Conservation (phyloP, 2,113 vertebrate species). For the Cochlearius cochlearius region DNA sequence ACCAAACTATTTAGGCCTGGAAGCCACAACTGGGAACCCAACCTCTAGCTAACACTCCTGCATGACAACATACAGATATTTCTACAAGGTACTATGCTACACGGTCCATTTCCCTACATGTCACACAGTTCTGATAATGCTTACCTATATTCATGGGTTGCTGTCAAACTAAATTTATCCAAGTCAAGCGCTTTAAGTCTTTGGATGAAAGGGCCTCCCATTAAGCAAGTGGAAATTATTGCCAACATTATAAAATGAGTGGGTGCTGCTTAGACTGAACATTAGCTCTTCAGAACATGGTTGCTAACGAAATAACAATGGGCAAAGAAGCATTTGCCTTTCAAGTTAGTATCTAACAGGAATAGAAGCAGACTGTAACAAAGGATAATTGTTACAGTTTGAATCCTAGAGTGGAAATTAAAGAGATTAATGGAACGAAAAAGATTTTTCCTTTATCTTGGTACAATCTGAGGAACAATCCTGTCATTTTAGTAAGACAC, state of each 20-base stretch:
- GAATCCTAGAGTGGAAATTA: neutral
- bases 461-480: neutral
- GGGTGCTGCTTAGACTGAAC: neutral
- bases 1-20: neutral
- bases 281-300: neutral
- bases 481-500: neutral
- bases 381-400: neutral
- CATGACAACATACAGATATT: neutral
- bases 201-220: neutral
- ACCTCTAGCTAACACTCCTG: neutral
- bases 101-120: neutral
- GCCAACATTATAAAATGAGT: neutral
- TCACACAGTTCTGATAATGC: neutral
- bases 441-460: neutral
- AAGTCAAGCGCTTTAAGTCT: neutral
- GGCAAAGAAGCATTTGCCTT: neutral
- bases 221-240: neutral
- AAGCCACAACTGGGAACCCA: neutral
- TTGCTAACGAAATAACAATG: neutral
- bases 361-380: neutral
- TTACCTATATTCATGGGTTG: neutral
- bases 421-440: neutral
- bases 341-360: neutral
- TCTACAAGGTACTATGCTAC: neutral
- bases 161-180: neutral